These are phyloP conservation scores for Parnassius glacialis DNA, from an alignment of 2,888 invertebrate species.

Conservation along the genomic window DNA sequence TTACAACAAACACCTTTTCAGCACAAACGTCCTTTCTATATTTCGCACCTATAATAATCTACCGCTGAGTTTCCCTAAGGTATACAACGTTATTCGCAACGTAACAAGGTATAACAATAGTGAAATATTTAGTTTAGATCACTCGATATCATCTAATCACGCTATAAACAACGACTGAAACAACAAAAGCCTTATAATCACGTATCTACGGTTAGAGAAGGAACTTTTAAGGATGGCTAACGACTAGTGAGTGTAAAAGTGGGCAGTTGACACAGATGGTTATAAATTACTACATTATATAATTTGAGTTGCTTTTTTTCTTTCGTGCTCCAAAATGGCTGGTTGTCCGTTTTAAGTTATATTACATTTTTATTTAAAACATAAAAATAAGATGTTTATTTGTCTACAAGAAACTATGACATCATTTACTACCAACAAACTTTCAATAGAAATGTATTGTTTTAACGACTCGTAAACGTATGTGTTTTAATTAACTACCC, in stretches of 20 bases:
- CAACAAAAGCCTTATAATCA: constrained; percentile 6
- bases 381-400: too few species aligned
- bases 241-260: background rate
- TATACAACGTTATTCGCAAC: background rate
- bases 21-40: background rate
- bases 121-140: constrained; percentile 7
- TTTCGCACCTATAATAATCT: background rate
- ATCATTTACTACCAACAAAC: too few species aligned
- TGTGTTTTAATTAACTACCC: too few species aligned
- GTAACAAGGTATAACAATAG: constrained; percentile 4
- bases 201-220: constrained; percentile 5
- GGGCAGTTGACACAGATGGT: too few species aligned
- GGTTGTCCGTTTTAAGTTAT: too few species aligned
- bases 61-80: background rate
- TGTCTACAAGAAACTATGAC: too few species aligned
- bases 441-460: too few species aligned
- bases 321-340: background rate
- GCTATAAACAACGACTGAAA: constrained; percentile 5
- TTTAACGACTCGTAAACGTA: too few species aligned
- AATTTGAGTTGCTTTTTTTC: background rate
- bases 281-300: background rate
- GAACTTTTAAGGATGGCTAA: constrained; percentile 7
- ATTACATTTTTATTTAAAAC: too few species aligned
- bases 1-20: background rate
- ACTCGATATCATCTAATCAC: constrained; percentile 8